A percentile compares a stretch with the other conserved stretches of the same genome.
These are phyloP conservation scores for Rotaria macrura DNA, from an alignment of 2,888 invertebrate genomes.

Conservation along the genomic window DNA sequence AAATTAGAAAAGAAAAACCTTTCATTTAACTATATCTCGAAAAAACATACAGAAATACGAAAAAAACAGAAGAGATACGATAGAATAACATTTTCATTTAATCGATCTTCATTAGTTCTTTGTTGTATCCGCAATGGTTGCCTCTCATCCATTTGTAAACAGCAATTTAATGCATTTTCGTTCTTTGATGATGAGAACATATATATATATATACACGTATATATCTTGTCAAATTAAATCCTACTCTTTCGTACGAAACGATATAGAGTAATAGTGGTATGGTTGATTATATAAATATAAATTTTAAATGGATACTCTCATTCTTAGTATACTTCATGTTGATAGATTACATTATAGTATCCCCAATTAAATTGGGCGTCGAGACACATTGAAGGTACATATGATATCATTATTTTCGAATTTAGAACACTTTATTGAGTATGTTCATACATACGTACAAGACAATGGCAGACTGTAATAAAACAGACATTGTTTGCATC, in stretches of 20 bases:
- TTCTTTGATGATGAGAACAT: neutral
- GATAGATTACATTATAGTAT: neutral
- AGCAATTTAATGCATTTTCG: neutral
- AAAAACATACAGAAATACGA: neutral
- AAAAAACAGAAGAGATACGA: too few relatives aligned
- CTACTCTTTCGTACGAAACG: too few relatives aligned
- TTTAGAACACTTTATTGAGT: neutral
- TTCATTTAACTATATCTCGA: too few relatives aligned
- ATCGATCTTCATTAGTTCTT: neutral
- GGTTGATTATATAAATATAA: neutral
- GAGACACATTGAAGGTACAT: constrained; percentile 1
- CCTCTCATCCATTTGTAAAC: neutral
- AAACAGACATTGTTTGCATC: neutral
- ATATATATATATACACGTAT: too few relatives aligned
- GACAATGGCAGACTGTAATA: neutral
- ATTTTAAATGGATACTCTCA: neutral
- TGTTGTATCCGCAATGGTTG: neutral
- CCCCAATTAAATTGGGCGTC: neutral
- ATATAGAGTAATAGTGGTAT: neutral
- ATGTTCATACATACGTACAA: neutral
- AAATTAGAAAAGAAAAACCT: too few relatives aligned
- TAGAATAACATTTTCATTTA: neutral
- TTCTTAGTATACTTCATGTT: neutral
- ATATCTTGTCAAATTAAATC: neutral
- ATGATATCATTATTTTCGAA: constrained; percentile 13